Evolutionary conservation across 2,888 invertebrate species (phyloP).

Genomic region (Steromphala cineraria): DNA sequence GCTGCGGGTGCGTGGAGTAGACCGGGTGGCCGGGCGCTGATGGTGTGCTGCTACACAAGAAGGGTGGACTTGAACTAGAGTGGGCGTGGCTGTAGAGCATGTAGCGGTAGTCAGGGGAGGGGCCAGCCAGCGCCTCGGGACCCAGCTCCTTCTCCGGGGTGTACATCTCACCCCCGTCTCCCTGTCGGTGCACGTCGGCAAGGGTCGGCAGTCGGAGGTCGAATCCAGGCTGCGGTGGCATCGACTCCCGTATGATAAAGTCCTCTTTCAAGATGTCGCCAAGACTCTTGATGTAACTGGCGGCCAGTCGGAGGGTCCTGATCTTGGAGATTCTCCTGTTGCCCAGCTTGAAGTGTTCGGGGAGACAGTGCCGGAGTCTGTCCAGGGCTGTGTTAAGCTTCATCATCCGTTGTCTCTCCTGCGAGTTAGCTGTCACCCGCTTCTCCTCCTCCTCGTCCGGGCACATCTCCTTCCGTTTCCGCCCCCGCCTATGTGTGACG

Average conservation of each 20-base stretch:
- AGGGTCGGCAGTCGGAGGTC: background rate
- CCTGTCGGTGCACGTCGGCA: background rate
- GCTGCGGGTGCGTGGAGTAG: background rate
- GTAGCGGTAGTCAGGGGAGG: background rate
- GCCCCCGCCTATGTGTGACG: background rate
- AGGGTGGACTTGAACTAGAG: background rate
- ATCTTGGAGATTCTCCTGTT: slow-evolving; percentile 58
- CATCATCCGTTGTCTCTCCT: slow-evolving; percentile 56
- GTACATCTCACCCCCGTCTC: slow-evolving; percentile 6
- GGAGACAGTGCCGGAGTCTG: slow-evolving; percentile 47
- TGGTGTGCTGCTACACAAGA: background rate
- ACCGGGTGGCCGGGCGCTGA: background rate
- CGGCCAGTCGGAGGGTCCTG: slow-evolving; percentile 54
- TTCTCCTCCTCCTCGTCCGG: slow-evolving; percentile 39
- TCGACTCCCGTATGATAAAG: slow-evolving; percentile 16
- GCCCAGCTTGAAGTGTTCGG: slow-evolving; percentile 45
- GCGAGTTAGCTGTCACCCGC: slow-evolving; percentile 49
- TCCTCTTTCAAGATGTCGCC: slow-evolving; percentile 48
- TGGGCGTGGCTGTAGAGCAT: background rate
- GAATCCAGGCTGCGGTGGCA: slow-evolving; percentile 5
- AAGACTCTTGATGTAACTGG: slow-evolving; percentile 51
- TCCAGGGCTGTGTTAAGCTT: slow-evolving; percentile 52
- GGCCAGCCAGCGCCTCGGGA: background rate
- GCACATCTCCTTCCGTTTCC: background rate
- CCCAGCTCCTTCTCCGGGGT: background rate